Percentiles rank a stretch among this genome's conserved stretches.
These are phyloP conservation scores for Carabus problematicus DNA, from an alignment of 2,888 invertebrate genomes.

Conservation along the genomic window DNA sequence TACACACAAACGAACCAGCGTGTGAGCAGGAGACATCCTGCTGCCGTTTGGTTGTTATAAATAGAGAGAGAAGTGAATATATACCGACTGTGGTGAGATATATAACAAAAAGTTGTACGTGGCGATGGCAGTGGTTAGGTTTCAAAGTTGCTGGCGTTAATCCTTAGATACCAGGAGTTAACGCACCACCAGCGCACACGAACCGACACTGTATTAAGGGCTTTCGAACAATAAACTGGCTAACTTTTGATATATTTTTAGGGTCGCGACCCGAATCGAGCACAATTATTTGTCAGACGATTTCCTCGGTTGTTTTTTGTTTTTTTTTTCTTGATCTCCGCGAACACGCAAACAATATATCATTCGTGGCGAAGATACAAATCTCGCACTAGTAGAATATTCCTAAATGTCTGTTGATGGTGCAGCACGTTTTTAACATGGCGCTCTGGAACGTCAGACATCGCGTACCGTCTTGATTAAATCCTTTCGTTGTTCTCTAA, in stretches of 20 bases:
- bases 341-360: constrained; percentile 25
- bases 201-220: constrained; percentile 34
- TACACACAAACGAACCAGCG: too few relatives aligned
- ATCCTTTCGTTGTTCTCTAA: not conserved
- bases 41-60: too few relatives aligned
- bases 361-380: constrained; percentile 28
- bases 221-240: constrained; percentile 39
- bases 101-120: too few relatives aligned
- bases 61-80: too few relatives aligned
- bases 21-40: too few relatives aligned
- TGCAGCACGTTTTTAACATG: constrained; percentile 10
- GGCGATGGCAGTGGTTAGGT: too few relatives aligned
- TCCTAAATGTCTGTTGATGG: constrained; percentile 5
- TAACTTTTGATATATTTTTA: constrained; percentile 41
- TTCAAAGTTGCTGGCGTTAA: not conserved
- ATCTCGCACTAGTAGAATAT: constrained; percentile 36
- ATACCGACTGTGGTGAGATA: too few relatives aligned
- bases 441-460: constrained; percentile 5
- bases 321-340: not conserved
- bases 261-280: constrained; percentile 15
- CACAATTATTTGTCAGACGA: constrained; percentile 33
- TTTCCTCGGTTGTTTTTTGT: not conserved
- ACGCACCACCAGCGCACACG: constrained; percentile 21
- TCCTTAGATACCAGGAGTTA: constrained; percentile 25
- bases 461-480: constrained; percentile 9